These are phyloP conservation scores for Trochalopteron elliotii DNA, from an alignment of 2,113 vertebrate genomes.

Conservation along the genomic window DNA sequence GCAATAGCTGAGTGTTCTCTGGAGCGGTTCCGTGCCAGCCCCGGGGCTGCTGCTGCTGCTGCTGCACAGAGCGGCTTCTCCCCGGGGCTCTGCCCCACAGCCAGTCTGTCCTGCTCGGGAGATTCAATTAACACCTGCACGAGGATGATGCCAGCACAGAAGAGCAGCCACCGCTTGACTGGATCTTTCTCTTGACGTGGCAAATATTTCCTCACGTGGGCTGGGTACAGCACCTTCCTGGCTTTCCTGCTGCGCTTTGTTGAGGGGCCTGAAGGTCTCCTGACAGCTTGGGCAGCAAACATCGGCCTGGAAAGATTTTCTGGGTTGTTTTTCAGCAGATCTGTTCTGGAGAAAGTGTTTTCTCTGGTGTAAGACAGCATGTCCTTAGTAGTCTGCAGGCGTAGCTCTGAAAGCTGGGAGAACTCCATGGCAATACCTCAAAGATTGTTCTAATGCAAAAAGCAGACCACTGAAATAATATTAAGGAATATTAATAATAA, in stretches of 20 bases:
- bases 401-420: constrained; percentile 8
- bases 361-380: not conserved
- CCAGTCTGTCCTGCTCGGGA: not conserved
- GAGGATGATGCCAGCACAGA: constrained; percentile 31
- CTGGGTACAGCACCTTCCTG: constrained; percentile 59
- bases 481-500: not conserved
- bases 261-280: constrained; percentile 14
- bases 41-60: not conserved
- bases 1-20: not conserved
- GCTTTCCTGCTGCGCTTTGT: constrained; percentile 28
- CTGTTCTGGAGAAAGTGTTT: not conserved
- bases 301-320: not conserved
- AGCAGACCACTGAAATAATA: not conserved
- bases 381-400: not conserved
- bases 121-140: not conserved
- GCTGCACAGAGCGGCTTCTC: not conserved
- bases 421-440: not conserved
- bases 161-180: constrained; percentile 44
- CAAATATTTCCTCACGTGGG: constrained; percentile 33
- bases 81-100: not conserved
- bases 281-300: not conserved
- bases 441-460: not conserved
- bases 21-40: not conserved
- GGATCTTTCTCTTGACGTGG: constrained; percentile 43
- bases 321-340: constrained; percentile 6